Conservation (phyloP, 2,888 invertebrate species). For the Drosophila helvetica region DNA sequence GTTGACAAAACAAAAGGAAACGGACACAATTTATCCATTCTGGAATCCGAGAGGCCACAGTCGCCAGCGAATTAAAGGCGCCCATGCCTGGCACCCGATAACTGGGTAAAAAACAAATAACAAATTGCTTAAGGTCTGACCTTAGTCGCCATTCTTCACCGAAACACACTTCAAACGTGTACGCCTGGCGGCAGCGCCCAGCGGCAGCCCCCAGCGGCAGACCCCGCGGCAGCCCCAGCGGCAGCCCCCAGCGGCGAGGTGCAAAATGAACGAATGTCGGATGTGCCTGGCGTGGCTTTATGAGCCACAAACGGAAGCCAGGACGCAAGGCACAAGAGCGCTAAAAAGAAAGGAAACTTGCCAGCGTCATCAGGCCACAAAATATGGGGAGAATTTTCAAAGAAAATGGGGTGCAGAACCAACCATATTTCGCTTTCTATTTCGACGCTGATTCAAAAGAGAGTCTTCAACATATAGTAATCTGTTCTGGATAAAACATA, state of each 20-base stretch:
- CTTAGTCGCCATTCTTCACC: conserved; percentile 53
- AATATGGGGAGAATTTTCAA: background rate
- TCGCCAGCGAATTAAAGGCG: conserved; percentile 50
- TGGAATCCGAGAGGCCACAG: conserved; percentile 37
- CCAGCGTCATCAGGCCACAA: conserved; percentile 55
- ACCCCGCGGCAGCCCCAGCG: no score
- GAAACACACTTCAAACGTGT: conserved; percentile 8
- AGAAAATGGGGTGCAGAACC: background rate
- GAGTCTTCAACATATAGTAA: no score
- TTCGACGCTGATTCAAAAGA: conserved; percentile 13
- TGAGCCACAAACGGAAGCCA: conserved; percentile 52
- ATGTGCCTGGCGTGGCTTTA: conserved; percentile 68
- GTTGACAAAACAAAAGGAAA: conserved; percentile 67
- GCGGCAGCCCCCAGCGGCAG: conserved; percentile 27
- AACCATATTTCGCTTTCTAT: no score
- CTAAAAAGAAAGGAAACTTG: conserved; percentile 19
- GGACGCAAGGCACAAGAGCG: background rate
- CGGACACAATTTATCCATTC: conserved; percentile 69
- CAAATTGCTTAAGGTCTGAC: conserved; percentile 62
- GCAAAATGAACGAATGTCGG: conserved; percentile 64
- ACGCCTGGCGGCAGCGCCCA: conserved; percentile 13
- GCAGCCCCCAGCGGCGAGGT: conserved; percentile 28
- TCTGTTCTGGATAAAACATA: no score
- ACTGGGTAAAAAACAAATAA: conserved; percentile 69
- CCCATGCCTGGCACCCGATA: conserved; percentile 51